phyloP scores from a whole-genome alignment of 2,113 vertebrate genomes.

The Mastomys natalensis region DNA sequence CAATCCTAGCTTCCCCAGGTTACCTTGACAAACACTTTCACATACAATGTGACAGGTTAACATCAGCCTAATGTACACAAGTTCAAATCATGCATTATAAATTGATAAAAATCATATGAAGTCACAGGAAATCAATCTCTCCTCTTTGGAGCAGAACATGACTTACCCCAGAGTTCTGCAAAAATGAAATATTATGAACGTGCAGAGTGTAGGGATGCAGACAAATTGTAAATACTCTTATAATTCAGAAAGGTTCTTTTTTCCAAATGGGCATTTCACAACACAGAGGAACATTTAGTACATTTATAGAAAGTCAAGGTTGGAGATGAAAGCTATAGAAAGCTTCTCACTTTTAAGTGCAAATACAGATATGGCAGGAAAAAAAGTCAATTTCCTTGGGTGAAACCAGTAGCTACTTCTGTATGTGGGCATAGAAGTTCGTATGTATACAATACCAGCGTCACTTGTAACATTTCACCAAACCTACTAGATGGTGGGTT shows the following conservation, averaged over 20 bases:
- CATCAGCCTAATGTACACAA: constrained; percentile 20
- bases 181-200: neutral
- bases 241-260: neutral
- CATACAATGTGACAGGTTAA: constrained; percentile 26
- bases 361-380: neutral
- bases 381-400: neutral
- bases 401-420: neutral
- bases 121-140: neutral
- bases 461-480: neutral
- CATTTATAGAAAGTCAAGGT: neutral
- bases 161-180: neutral
- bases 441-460: rapidly evolving
- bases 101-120: neutral
- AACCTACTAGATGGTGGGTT: neutral
- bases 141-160: neutral
- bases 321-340: neutral
- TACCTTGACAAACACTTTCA: constrained; percentile 14
- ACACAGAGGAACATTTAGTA: constrained; percentile 10
- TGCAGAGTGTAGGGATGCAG: neutral
- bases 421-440: neutral
- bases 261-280: neutral
- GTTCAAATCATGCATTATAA: neutral
- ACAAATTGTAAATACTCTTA: neutral
- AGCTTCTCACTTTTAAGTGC: neutral
- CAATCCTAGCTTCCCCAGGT: neutral